Evolutionary conservation across 2,113 vertebrate species (phyloP), one percentile per base, ranked within the genome.

Genomic region (Embiotoca jacksoni): DNA sequence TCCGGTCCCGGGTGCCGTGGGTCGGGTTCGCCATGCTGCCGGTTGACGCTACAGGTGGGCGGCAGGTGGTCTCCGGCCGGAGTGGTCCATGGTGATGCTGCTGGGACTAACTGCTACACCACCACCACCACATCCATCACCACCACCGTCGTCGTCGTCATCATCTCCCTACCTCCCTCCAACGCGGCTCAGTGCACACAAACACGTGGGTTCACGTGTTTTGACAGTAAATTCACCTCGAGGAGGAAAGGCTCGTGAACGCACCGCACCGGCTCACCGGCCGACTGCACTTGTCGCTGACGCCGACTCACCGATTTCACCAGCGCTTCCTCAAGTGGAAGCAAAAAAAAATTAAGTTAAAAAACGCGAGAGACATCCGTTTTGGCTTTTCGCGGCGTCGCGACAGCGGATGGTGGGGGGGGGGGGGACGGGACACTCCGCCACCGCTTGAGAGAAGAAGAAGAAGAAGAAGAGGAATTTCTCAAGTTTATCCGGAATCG

Each of bases 31-130:
- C 91, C 93, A 93, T 94, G 65, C 30, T 15, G 78, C 75, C 56
- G 73, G 30, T 7, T 11, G 88, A 72, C 60, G 90, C 91, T 93
- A 94, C 92, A 93, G 93, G 91, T 92, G 87, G 80, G 75, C 37
- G 79, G 75, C 87, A 78, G 81, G 83, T 74, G 15, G 46, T 66
- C 59, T 58, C 82, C 72, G 72, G 63, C 52, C 73, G 69, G 79
- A 78, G 85, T 62, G 86, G 72, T 91, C 89, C 93, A 93, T 93
- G 84, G 16, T 81, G 90, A 14, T 71, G 86, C 72, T 72, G 84
- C 74, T 78, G 86, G 7, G 39, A 73, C 77, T 76, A 23, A 62
- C 68, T 44, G 46, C 59, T 37, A 70, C 41, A 4, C 1, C 33
- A 36, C 61, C 83, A 53, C 75, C 87, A 41, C 64, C 80, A 36